A percentile compares a stretch with the other conserved stretches of the same genome.
Evolutionary conservation across 2,113 vertebrate species (phyloP).

Genomic region (Crotalus tigris): DNA sequence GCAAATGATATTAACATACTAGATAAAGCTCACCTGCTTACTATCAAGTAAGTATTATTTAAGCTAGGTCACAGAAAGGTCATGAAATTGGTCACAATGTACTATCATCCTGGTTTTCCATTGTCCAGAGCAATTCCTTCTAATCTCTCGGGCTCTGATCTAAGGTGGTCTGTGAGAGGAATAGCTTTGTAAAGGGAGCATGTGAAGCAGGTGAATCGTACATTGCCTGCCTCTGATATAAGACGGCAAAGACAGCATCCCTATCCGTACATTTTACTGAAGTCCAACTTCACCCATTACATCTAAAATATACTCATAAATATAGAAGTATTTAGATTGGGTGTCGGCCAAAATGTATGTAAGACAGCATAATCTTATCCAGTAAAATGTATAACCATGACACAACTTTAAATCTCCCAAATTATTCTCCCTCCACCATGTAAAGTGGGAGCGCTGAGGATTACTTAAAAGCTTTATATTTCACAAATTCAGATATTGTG

Average conservation of each 20-base stretch:
- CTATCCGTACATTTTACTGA: neutral
- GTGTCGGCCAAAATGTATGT: neutral
- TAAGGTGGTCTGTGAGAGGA: neutral
- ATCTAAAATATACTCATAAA: neutral
- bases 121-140: neutral
- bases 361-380: neutral
- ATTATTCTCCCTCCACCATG: neutral
- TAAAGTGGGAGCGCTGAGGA: neutral
- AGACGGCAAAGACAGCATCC: neutral
- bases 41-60: neutral
- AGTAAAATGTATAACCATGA: neutral
- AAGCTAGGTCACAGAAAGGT: neutral
- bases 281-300: neutral
- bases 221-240: neutral
- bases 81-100: neutral
- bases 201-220: neutral
- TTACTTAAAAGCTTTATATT: neutral
- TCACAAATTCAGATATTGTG: neutral
- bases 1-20: neutral
- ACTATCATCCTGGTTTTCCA: neutral
- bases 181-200: neutral
- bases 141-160: neutral
- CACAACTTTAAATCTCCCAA: neutral
- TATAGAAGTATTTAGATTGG: neutral
- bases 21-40: neutral